phyloP scores from a whole-genome alignment of 2,797 vertebrate species.

The Gallinago stenura region DNA sequence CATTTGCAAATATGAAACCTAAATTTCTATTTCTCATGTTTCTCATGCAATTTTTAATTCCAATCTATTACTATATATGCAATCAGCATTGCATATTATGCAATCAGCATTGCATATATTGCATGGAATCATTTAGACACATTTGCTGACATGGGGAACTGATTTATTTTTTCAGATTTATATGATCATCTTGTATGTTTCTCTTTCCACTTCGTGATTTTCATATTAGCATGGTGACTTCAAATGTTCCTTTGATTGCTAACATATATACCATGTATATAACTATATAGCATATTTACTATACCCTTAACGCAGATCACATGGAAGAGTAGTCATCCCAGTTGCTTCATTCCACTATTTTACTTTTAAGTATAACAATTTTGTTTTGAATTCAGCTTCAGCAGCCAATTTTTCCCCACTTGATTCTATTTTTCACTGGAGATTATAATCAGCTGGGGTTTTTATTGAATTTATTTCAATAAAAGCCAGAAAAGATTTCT shows the following conservation, averaged over 20 bases:
- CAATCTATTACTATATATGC: background rate
- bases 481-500: background rate
- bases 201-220: background rate
- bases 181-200: background rate
- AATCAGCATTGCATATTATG: accelerated
- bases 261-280: background rate
- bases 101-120: accelerated
- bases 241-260: background rate
- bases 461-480: background rate
- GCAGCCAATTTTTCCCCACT: background rate
- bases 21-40: background rate
- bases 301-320: background rate
- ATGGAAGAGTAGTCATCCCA: background rate
- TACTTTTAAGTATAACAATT: background rate
- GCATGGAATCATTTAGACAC: background rate
- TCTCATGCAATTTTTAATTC: background rate
- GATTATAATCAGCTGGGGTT: background rate
- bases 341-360: background rate
- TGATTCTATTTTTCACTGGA: background rate
- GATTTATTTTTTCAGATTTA: background rate
- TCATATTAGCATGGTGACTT: background rate
- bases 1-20: background rate
- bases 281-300: background rate
- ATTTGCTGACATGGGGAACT: background rate
- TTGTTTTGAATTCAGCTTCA: background rate